Percentiles rank a stretch among this genome's conserved stretches.
Evolutionary conservation across 2,888 invertebrate species (phyloP).

Genomic region (Tridacna crocea): DNA sequence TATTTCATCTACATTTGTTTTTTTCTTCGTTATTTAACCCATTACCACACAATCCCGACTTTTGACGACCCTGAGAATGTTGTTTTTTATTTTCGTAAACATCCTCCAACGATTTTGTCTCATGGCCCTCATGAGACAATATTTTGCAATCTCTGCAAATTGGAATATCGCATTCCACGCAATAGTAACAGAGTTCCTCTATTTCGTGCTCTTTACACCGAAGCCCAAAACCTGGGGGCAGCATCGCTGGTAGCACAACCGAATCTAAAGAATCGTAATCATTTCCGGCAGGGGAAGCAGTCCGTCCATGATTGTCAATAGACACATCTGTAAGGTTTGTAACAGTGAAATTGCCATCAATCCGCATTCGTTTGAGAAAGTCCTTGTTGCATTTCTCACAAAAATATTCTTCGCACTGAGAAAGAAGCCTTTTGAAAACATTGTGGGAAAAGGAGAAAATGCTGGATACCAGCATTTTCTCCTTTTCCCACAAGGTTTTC

Average conservation of each 20-base stretch:
- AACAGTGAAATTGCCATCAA: constrained; percentile 46
- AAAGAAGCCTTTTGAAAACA: too few species aligned
- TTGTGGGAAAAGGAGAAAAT: too few species aligned
- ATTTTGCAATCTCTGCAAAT: constrained; percentile 61
- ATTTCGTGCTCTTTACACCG: constrained; percentile 43
- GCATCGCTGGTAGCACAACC: constrained; percentile 36
- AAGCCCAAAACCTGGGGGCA: constrained; percentile 54
- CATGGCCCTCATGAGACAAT: constrained; percentile 54
- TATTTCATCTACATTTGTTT: too few species aligned
- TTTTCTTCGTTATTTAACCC: too few species aligned
- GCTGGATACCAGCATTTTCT: too few species aligned
- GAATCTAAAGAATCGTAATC: constrained; percentile 49
- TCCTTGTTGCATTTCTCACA: constrained; percentile 61
- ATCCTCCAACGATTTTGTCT: constrained; percentile 49
- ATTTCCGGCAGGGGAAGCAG: constrained; percentile 33
- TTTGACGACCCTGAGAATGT: too few species aligned
- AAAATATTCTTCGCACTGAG: constrained; percentile 58
- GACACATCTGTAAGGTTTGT: constrained; percentile 46
- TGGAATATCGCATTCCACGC: constrained; percentile 47
- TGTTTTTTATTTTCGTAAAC: constrained; percentile 55
- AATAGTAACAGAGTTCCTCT: constrained; percentile 55
- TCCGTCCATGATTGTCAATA: constrained; percentile 38
- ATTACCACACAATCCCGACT: too few species aligned
- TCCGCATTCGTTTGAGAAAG: constrained; percentile 56
- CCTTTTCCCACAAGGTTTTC: too few species aligned